These are phyloP conservation scores for Heliothis peltigera DNA, from an alignment of 2,888 invertebrate species.

Conservation along the genomic window DNA sequence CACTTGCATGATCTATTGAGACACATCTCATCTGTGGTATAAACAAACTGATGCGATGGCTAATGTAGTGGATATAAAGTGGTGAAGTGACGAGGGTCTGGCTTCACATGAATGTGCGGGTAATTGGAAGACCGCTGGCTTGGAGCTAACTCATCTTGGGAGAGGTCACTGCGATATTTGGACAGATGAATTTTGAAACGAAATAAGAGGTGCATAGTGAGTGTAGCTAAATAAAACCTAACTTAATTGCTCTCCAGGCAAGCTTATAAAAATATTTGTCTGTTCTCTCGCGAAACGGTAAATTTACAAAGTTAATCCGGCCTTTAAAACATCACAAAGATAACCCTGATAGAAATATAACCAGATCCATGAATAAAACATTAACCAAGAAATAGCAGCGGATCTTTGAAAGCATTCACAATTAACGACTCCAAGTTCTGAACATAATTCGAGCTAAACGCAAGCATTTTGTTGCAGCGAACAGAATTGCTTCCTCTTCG, in stretches of 20 bases:
- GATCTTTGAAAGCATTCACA: constrained; percentile 1
- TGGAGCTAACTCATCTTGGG: neutral
- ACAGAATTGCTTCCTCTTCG: constrained; percentile 42
- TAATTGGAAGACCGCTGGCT: constrained; percentile 11
- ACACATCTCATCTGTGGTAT: too few relatives aligned
- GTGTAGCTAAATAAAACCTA: too few relatives aligned
- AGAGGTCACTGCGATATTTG: neutral
- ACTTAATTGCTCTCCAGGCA: too few relatives aligned
- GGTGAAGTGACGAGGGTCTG: constrained; percentile 43
- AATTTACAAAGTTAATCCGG: too few relatives aligned
- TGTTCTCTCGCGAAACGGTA: too few relatives aligned
- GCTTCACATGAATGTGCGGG: constrained; percentile 3
- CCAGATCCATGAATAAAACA: constrained; percentile 2
- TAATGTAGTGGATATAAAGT: constrained; percentile 48
- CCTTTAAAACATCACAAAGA: neutral
- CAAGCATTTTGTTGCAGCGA: constrained; percentile 41
- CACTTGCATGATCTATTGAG: too few relatives aligned
- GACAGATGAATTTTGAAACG: neutral
- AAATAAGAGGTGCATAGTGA: too few relatives aligned
- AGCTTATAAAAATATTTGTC: too few relatives aligned
- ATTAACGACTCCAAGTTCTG: constrained; percentile 1
- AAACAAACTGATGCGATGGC: neutral
- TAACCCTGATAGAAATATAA: constrained; percentile 2
- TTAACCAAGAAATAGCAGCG: neutral
- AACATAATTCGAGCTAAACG: constrained; percentile 34